Conservation (phyloP, 2,888 invertebrate genomes). For the Sturmia bella region DNA sequence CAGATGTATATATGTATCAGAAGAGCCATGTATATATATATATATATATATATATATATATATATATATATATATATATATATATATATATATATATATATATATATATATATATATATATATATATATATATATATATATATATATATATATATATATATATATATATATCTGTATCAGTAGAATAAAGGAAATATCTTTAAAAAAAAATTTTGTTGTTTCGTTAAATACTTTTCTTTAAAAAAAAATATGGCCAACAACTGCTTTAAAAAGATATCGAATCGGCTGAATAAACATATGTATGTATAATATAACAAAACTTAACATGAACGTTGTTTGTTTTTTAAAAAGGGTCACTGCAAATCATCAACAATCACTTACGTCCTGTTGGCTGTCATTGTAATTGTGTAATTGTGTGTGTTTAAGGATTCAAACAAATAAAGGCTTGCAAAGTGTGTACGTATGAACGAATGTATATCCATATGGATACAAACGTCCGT, state of each 20-base stretch:
- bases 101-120: background rate
- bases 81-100: background rate
- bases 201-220: background rate
- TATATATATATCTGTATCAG: too few relatives aligned
- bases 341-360: constrained; percentile 52
- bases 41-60: too few relatives aligned
- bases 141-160: background rate
- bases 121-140: background rate
- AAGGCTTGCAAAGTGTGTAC: background rate
- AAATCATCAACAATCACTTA: constrained; percentile 62
- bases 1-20: too few relatives aligned
- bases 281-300: too few relatives aligned
- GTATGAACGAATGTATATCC: background rate
- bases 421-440: constrained; percentile 1
- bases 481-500: background rate
- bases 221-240: too few relatives aligned
- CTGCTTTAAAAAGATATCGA: too few relatives aligned
- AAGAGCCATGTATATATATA: too few relatives aligned
- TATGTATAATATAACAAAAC: background rate
- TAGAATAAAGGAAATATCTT: too few relatives aligned
- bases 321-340: constrained; percentile 32
- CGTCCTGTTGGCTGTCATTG: constrained; percentile 11
- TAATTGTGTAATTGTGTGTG: background rate
- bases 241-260: too few relatives aligned
- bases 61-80: too few relatives aligned